phyloP scores from a whole-genome alignment of 30 jellyfish, hydroid and myxozoan genomes.

The Cassiopea andromeda region DNA sequence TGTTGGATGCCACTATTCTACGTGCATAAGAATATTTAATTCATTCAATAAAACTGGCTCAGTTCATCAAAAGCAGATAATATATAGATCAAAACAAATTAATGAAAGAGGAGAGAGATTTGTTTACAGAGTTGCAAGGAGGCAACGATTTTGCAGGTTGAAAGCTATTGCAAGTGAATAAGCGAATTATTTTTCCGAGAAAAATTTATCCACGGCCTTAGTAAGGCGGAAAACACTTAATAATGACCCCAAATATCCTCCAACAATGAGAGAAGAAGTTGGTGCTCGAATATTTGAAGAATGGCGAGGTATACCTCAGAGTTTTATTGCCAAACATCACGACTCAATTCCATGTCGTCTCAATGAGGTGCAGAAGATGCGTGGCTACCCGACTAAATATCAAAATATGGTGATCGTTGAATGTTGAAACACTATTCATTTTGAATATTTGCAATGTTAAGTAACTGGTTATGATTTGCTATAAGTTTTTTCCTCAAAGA shows the following conservation, averaged over 20 bases:
- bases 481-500: too few relatives aligned
- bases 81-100: not conserved
- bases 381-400: too few relatives aligned
- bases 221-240: conserved; percentile 1
- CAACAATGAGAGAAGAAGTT: conserved; percentile 11
- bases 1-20: conserved; percentile 14
- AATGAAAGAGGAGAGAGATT: not conserved
- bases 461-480: not conserved
- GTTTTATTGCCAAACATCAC: not conserved
- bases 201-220: not conserved
- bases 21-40: conserved; percentile 8
- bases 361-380: not conserved
- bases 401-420: too few relatives aligned
- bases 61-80: conserved; percentile 2
- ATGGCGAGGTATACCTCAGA: too few relatives aligned
- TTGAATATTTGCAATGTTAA: not conserved
- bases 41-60: conserved; percentile 1
- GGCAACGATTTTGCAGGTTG: not conserved
- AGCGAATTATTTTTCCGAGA: not conserved
- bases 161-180: too few relatives aligned
- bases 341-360: not conserved
- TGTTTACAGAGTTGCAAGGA: too few relatives aligned
- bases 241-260: not conserved
- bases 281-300: conserved; percentile 17
- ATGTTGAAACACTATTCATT: not conserved